These are phyloP conservation scores for Gallinago media DNA, from an alignment of 2,113 vertebrate species.

Conservation along the genomic window DNA sequence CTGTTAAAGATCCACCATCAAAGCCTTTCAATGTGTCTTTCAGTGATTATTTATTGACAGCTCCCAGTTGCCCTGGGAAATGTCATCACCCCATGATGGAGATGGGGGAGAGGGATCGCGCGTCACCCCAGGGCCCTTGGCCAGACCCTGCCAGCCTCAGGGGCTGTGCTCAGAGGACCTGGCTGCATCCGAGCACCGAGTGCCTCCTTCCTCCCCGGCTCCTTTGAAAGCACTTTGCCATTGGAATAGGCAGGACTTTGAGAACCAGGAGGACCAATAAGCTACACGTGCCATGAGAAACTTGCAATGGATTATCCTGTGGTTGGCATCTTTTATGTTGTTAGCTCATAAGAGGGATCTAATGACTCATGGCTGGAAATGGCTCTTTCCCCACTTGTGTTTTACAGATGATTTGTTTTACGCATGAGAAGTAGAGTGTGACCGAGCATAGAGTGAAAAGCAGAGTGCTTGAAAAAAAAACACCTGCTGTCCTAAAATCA, in stretches of 20 bases:
- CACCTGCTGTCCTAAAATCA: neutral
- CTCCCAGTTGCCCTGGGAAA: neutral
- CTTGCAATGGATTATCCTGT: neutral
- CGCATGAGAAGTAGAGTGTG: neutral
- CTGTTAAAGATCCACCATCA: neutral
- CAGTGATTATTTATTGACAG: neutral
- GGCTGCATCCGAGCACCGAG: neutral
- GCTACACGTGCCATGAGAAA: neutral
- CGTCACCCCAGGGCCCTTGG: neutral
- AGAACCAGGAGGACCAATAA: neutral
- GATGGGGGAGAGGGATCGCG: neutral
- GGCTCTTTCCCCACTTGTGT: neutral
- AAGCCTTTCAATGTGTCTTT: neutral
- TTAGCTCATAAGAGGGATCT: neutral
- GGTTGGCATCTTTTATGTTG: neutral
- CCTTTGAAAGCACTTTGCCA: neutral
- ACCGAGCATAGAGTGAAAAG: neutral
- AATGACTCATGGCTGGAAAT: conserved; percentile 28
- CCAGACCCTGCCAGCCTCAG: neutral
- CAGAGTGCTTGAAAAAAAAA: neutral
- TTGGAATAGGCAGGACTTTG: neutral
- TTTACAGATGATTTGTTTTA: conserved; percentile 5
- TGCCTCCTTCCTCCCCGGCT: neutral
- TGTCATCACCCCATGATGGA: neutral
- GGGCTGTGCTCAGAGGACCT: neutral